Base-by-base conservation (phyloP, 2,888 invertebrate genomes). In the Torymus texanus region DNA sequence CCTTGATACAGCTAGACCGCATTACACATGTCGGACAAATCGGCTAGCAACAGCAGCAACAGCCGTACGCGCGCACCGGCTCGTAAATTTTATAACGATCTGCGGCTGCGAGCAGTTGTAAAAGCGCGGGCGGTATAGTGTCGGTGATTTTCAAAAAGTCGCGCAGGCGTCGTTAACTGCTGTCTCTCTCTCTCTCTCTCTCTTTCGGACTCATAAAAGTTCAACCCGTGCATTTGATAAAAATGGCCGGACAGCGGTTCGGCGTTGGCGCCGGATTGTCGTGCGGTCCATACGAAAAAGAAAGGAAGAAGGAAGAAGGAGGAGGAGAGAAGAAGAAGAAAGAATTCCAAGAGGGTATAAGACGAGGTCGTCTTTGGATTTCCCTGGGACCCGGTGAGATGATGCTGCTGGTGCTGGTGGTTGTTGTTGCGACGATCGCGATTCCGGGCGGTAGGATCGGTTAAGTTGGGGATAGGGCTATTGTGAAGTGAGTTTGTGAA, bases 201-300 rank as follows among this genome's bases (percentile, higher is more conserved):
- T 53, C 55, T 5, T 18, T 41, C 41, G 41, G 29, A 53, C 66
- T 70, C 77, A 50, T 80, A 76, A 80, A 80, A 70, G 72, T 80
- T 76, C 29, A 13, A 16, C 13, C n/a, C 56, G 18, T 61, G 72
- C 79, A 66, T 72, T 79, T 67, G 79, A 79, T 75, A 72, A 79
- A 77, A 75, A 63, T 71, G 66, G 55, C 50, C 53, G 65, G 58
- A 1, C 56, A 8, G 41, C 41, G 41, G 41, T 29, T 29, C 29
- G 29, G 29, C 4, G 29, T 8, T 88, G 89, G 89, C 89, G 89
- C 89, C 89, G 86, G 87, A 84, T 86, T 87, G 88, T 87, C 88
- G 88, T 84, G 84, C 18, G 29, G 73, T 18, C 50, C 55, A 3
- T n/a, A n/a, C 14, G 41, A 55, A 59, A 41, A 75, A n/a, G 63